These are phyloP conservation scores for Xylophagus ater DNA, from an alignment of 2,888 invertebrate species.

Conservation along the genomic window DNA sequence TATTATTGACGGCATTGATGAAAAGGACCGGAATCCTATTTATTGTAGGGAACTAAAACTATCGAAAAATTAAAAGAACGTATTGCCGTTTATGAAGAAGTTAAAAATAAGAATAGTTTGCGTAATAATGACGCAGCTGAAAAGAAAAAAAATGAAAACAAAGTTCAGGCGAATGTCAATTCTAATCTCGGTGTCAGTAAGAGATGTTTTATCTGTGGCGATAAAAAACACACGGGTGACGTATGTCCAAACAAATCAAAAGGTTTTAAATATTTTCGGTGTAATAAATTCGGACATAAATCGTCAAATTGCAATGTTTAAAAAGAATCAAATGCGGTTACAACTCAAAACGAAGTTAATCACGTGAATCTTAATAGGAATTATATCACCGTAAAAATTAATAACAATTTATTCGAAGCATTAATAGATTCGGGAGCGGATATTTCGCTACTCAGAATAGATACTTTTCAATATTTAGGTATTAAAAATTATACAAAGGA, in stretches of 20 bases:
- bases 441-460: constrained; percentile 9
- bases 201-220: constrained; percentile 8
- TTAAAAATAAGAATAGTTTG: constrained; percentile 4
- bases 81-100: constrained; percentile 4
- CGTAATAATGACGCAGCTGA: too few relatives aligned
- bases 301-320: neutral
- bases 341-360: too few relatives aligned
- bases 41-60: constrained; percentile 4
- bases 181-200: constrained; percentile 1
- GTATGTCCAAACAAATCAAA: constrained; percentile 8
- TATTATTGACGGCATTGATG: constrained; percentile 40
- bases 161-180: too few relatives aligned
- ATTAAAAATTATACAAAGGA: constrained; percentile 2
- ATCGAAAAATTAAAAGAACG: constrained; percentile 5
- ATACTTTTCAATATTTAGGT: too few relatives aligned
- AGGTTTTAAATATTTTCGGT: constrained; percentile 9
- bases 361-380: too few relatives aligned
- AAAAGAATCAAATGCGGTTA: too few relatives aligned
- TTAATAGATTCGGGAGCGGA: constrained; percentile 10
- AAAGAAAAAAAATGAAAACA: too few relatives aligned
- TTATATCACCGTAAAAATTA: constrained; percentile 4
- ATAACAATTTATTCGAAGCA: neutral
- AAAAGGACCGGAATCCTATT: constrained; percentile 15
- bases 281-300: constrained; percentile 9
- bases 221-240: neutral